These are phyloP conservation scores for Ricordea florida DNA, from an alignment of 92 coral and sea anemone genomes.

Conservation along the genomic window DNA sequence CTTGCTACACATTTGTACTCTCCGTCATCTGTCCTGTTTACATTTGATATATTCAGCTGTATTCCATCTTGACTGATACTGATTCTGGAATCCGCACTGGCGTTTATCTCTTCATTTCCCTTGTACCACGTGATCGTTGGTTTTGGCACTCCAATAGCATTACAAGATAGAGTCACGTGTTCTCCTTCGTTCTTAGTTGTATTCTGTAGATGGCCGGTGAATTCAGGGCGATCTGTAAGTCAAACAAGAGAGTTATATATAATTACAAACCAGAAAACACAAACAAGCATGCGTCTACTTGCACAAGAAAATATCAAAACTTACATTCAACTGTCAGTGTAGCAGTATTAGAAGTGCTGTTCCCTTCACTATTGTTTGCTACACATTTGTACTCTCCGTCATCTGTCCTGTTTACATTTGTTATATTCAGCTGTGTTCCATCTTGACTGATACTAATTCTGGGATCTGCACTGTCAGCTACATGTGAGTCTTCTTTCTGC, in stretches of 20 bases:
- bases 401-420: constrained; percentile 17
- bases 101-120: not conserved
- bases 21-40: constrained; percentile 32
- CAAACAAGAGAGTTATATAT: too few species aligned
- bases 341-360: not conserved
- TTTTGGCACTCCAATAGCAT: constrained; percentile 30
- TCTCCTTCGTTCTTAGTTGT: constrained; percentile 2
- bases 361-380: not conserved
- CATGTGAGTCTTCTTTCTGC: constrained; percentile 7
- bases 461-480: not conserved
- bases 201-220: not conserved
- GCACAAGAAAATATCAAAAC: not conserved
- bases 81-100: constrained; percentile 1
- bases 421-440: constrained; percentile 1
- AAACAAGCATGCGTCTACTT: not conserved
- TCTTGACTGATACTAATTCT: not conserved
- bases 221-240: not conserved
- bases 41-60: not conserved
- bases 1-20: constrained; percentile 5
- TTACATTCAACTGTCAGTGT: constrained; percentile 29
- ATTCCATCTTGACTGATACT: not conserved
- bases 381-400: constrained; percentile 27
- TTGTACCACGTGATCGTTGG: constrained; percentile 22
- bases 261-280: too few species aligned
- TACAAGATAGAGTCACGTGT: constrained; percentile 11